Percentiles rank a stretch among this genome's conserved stretches.
Evolutionary conservation across 2,888 invertebrate species (phyloP).

Genomic region (Harpagoxenus sublaevis): DNA sequence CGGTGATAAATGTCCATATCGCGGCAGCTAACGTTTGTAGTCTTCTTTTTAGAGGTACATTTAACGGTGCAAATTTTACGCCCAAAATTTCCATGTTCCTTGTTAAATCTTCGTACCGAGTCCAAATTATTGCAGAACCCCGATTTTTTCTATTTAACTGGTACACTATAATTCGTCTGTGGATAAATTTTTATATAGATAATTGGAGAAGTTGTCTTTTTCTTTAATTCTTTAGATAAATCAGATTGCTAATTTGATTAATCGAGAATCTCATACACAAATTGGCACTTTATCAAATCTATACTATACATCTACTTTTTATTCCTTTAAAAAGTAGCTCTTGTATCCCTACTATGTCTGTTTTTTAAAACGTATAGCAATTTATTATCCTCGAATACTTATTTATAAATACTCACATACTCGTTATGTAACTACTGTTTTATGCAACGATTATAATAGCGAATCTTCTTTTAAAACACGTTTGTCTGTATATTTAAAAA

Average conservation of each 20-base stretch:
- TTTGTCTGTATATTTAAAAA: not conserved
- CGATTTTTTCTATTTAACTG: not conserved
- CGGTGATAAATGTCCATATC: slow-evolving; percentile 90
- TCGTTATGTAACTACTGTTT: not conserved
- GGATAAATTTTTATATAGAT: not conserved
- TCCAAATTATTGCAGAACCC: not conserved
- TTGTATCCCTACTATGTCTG: no score
- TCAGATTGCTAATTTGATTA: not conserved
- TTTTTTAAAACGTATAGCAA: not conserved
- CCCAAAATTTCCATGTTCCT: slow-evolving; percentile 67
- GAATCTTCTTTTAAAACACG: not conserved
- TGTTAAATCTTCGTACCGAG: not conserved
- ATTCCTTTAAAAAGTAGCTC: no score
- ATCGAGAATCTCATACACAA: not conserved
- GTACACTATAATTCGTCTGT: not conserved
- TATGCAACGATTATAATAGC: not conserved
- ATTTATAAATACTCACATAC: not conserved
- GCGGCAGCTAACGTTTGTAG: slow-evolving; percentile 94
- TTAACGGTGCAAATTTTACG: slow-evolving; percentile 94
- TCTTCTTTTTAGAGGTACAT: slow-evolving; percentile 92
- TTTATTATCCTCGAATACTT: not conserved
- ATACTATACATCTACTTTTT: no score
- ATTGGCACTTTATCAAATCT: no score
- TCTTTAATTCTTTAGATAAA: not conserved
- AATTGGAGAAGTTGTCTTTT: not conserved